Conservation (phyloP, 2,888 invertebrate species). For the Andricus quercusramuli region DNA sequence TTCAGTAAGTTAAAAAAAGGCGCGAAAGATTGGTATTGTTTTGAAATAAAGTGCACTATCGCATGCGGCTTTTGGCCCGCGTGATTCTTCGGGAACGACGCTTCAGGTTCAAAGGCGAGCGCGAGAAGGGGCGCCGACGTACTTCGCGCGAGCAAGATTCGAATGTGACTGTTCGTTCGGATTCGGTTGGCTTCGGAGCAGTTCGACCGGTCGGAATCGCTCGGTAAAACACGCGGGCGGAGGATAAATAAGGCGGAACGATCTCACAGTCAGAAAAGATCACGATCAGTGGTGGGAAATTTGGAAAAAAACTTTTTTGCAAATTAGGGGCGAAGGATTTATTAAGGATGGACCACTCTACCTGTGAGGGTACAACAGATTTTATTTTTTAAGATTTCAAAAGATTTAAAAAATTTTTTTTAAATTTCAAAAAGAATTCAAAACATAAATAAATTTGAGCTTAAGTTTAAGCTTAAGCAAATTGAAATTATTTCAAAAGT, state of each 20-base stretch:
- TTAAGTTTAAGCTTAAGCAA: too few species aligned
- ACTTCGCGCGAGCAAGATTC: slow-evolving; percentile 67
- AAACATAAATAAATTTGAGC: too few species aligned
- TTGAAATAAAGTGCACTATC: not conserved
- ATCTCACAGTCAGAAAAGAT: slow-evolving; percentile 2
- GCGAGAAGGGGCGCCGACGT: slow-evolving; percentile 53
- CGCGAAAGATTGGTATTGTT: not conserved
- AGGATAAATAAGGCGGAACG: slow-evolving; percentile 22
- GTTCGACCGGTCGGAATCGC: slow-evolving; percentile 45
- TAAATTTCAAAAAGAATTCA: too few species aligned
- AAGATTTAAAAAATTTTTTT: too few species aligned
- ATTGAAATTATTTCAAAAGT: too few species aligned
- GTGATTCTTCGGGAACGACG: slow-evolving; percentile 13
- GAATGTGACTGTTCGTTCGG: slow-evolving; percentile 63
- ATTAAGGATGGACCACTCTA: too few species aligned
- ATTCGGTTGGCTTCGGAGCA: slow-evolving; percentile 55
- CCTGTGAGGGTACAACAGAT: too few species aligned
- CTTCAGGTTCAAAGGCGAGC: slow-evolving; percentile 45
- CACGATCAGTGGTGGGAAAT: slow-evolving; percentile 4
- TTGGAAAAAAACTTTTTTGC: not conserved
- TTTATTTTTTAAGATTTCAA: too few species aligned
- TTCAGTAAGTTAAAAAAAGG: not conserved
- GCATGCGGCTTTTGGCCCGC: not conserved
- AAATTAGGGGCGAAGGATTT: too few species aligned
- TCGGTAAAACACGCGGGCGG: slow-evolving; percentile 30